Evolutionary conservation across 2,888 invertebrate species (phyloP).

Genomic region (Eupithecia abbreviata): DNA sequence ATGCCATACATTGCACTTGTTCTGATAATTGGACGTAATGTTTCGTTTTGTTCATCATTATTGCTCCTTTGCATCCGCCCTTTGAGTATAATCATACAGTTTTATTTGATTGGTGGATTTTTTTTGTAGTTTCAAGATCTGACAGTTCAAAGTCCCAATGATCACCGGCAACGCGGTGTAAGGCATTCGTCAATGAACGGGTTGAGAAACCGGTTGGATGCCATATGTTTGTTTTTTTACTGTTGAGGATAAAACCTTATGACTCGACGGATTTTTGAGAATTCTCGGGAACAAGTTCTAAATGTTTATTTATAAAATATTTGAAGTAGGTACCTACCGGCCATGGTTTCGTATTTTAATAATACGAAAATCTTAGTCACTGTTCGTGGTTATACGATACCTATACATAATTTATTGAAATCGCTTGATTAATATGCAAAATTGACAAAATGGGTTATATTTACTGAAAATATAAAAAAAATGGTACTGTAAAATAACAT

Average conservation of each 20-base stretch:
- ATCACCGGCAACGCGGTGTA: conserved; percentile 31
- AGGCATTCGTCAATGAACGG: conserved; percentile 43
- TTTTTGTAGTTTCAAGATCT: conserved; percentile 11
- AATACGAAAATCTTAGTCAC: not conserved
- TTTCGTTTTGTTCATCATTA: not conserved
- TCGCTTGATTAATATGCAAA: too few species aligned
- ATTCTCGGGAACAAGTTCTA: conserved; percentile 10
- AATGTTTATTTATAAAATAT: conserved; percentile 2
- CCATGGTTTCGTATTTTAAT: not conserved
- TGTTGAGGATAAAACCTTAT: conserved; percentile 31
- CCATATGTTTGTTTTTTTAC: conserved; percentile 27
- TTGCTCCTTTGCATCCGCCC: not conserved
- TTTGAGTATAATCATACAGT: not conserved
- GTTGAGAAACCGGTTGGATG: conserved; percentile 37
- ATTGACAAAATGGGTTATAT: not conserved
- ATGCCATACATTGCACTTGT: not conserved
- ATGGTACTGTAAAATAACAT: not conserved
- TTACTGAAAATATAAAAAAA: not conserved
- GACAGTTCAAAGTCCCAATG: conserved; percentile 31
- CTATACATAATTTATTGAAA: too few species aligned
- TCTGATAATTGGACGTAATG: not conserved
- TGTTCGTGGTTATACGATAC: not conserved
- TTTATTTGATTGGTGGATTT: not conserved
- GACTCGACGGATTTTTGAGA: conserved; percentile 23
- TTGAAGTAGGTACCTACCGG: not conserved